phyloP scores from a whole-genome alignment of 2,888 invertebrate species.

The Torymus aiolomorphi region DNA sequence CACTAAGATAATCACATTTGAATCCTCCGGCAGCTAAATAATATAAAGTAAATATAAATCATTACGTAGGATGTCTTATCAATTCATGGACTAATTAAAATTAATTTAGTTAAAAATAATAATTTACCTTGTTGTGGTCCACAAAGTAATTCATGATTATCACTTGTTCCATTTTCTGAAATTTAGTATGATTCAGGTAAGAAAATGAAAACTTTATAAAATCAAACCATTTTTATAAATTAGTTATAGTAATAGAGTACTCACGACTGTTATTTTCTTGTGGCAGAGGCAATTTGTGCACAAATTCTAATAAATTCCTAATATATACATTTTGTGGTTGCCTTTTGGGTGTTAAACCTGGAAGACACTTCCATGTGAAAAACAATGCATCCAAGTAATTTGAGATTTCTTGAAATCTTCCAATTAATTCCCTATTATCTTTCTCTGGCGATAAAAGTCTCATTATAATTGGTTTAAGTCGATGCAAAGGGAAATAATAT shows the following conservation, averaged over 20 bases:
- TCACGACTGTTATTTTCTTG: constrained; percentile 73
- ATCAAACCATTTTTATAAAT: constrained; percentile 6
- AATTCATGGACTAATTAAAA: constrained; percentile 1
- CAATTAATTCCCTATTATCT: constrained; percentile 80
- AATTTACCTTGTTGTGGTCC: constrained; percentile 66
- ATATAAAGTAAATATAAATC: constrained; percentile 36
- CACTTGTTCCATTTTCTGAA: constrained; percentile 62
- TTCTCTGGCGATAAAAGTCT: constrained; percentile 81
- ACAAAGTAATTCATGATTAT: constrained; percentile 67
- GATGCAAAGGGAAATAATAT: constrained; percentile 81
- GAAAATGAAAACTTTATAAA: constrained; percentile 17
- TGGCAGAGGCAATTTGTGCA: constrained; percentile 79
- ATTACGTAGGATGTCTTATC: neutral
- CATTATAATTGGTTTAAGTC: constrained; percentile 82
- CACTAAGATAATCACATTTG: constrained; percentile 79
- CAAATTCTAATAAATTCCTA: constrained; percentile 81
- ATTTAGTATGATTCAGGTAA: constrained; percentile 43
- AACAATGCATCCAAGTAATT: constrained; percentile 86
- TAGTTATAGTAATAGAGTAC: neutral
- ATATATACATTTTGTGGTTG: constrained; percentile 79
- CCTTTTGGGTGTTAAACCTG: constrained; percentile 78
- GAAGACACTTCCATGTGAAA: constrained; percentile 82
- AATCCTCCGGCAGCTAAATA: constrained; percentile 73
- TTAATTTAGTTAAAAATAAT: neutral
- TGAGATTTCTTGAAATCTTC: constrained; percentile 85